Conservation (phyloP, 1,140 invertebrate species). For the Dolichoris vasculosae region DNA sequence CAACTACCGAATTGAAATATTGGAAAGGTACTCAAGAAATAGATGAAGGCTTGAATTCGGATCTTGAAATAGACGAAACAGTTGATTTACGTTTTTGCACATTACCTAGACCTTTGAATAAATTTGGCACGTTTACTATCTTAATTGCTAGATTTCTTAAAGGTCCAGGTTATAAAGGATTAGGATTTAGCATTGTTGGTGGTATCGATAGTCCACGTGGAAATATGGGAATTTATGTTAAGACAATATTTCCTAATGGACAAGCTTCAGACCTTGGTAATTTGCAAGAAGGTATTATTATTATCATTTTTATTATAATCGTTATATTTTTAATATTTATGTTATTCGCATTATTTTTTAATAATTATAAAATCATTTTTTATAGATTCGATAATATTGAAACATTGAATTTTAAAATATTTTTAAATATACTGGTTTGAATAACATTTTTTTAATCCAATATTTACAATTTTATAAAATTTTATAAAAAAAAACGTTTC, state of each 20-base stretch:
- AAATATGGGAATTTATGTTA: conserved; percentile 92
- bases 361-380: too few species aligned
- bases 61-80: conserved; percentile 69
- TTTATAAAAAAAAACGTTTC: too few species aligned
- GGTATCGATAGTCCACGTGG: conserved; percentile 91
- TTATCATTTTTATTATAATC: neutral
- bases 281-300: conserved; percentile 85
- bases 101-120: conserved; percentile 72
- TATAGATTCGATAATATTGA: too few species aligned
- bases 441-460: too few species aligned
- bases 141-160: conserved; percentile 83
- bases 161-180: conserved; percentile 87
- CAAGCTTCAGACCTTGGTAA: conserved; percentile 88
- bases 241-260: conserved; percentile 91
- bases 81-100: conserved; percentile 75
- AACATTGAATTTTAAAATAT: too few species aligned
- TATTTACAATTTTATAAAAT: too few species aligned
- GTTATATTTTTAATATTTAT: too few species aligned
- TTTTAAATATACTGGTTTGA: too few species aligned
- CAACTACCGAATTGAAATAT: conserved; percentile 32
- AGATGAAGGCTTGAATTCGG: conserved; percentile 69
- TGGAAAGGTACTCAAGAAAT: conserved; percentile 58
- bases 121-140: conserved; percentile 72
- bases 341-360: too few species aligned
- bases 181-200: conserved; percentile 94